phyloP scores from a whole-genome alignment of 2,888 invertebrate species.

The Adelphocoris suturalis region DNA sequence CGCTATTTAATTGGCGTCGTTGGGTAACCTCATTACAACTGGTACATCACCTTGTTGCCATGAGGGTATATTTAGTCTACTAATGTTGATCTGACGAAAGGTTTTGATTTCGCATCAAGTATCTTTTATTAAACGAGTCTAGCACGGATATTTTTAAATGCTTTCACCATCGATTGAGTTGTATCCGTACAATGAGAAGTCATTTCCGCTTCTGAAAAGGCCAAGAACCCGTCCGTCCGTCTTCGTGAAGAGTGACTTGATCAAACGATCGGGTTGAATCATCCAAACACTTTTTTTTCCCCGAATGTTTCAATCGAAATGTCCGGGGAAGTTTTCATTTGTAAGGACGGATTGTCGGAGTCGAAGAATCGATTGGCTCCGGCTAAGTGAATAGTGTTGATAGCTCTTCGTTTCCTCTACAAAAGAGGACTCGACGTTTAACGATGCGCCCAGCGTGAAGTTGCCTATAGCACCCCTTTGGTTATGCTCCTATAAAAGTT shows the following conservation, averaged over 20 bases:
- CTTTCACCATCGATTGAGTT: background rate
- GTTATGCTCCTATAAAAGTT: slow-evolving; percentile 60
- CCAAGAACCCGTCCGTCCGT: background rate
- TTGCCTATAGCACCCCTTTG: slow-evolving; percentile 53
- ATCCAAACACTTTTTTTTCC: slow-evolving; percentile 40
- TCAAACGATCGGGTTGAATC: background rate
- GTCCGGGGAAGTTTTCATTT: slow-evolving; percentile 53
- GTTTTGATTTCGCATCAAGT: too few species aligned
- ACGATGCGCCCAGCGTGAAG: slow-evolving; percentile 61
- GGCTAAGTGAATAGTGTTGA: slow-evolving; percentile 62
- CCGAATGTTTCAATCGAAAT: slow-evolving; percentile 62
- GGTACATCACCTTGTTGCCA: too few species aligned
- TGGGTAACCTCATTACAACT: too few species aligned
- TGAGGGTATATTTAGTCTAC: too few species aligned
- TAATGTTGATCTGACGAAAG: too few species aligned
- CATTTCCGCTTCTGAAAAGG: slow-evolving; percentile 26
- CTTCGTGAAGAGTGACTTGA: slow-evolving; percentile 46
- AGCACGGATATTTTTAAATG: too few species aligned
- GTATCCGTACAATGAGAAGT: background rate
- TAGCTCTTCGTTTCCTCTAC: slow-evolving; percentile 46
- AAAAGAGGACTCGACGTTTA: slow-evolving; percentile 43
- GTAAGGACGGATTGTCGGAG: slow-evolving; percentile 47
- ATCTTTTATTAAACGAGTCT: too few species aligned
- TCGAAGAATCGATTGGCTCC: slow-evolving; percentile 53
- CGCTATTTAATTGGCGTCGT: too few species aligned